phyloP scores from a whole-genome alignment of 37 sponge, comb jelly and placozoan species.

The Aphrocallistes beatrix region DNA sequence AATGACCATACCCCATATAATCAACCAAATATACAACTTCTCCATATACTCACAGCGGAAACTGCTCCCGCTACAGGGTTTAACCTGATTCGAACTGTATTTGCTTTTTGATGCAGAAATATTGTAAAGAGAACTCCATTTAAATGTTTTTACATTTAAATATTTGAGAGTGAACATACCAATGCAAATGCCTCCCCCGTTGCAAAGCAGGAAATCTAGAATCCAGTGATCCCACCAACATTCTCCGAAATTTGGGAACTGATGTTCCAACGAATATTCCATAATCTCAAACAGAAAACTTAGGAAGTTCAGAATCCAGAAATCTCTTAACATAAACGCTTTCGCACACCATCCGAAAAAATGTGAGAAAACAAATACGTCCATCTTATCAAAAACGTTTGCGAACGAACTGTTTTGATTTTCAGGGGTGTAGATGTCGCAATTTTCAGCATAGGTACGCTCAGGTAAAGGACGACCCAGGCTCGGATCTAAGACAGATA shows the following conservation, averaged over 20 bases:
- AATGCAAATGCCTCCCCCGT: conserved; percentile 65
- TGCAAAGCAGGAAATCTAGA: conserved; percentile 67
- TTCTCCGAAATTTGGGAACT: conserved; percentile 90
- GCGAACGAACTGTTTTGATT: conserved; percentile 40
- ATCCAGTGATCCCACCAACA: conserved; percentile 98
- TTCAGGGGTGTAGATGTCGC: conserved; percentile 58
- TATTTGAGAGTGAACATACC: conserved; percentile 64
- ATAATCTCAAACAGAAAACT: conserved; percentile 70
- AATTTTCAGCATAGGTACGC: conserved; percentile 62
- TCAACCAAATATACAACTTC: conserved; percentile 43
- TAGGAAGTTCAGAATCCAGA: conserved; percentile 58
- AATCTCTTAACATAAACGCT: conserved; percentile 64
- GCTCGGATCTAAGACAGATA: conserved; percentile 48
- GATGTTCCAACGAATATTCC: conserved; percentile 77
- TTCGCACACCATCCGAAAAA: conserved; percentile 78
- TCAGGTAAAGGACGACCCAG: conserved; percentile 63
- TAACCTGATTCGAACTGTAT: conserved; percentile 72
- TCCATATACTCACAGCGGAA: conserved; percentile 82
- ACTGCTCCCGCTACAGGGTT: conserved; percentile 68
- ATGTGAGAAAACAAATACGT: conserved; percentile 70
- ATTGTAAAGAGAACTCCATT: conserved; percentile 76
- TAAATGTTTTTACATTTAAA: conserved; percentile 43
- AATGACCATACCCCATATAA: conserved; percentile 28
- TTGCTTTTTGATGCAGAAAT: conserved; percentile 68
- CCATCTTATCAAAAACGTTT: conserved; percentile 76